Evolutionary conservation across 2,797 vertebrate species (phyloP), one percentile per base, ranked within the genome.

Genomic region (Mormyrus proboscirostris): DNA sequence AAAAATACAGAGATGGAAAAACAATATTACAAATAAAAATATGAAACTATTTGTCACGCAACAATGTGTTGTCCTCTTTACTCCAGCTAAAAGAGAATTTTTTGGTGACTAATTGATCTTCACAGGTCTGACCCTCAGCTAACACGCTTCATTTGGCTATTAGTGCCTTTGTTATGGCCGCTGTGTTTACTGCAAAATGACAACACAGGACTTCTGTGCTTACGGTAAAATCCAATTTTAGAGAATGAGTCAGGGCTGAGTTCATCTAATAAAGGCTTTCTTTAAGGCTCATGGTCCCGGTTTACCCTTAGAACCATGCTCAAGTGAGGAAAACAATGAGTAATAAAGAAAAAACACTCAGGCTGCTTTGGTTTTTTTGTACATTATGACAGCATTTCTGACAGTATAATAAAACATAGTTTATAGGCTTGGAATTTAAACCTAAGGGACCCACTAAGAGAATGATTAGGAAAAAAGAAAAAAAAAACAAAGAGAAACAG

Each of bases 211-310:
- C 85, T 29, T 57, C 22, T 84, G 82, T 84, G 85, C 19, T 57
- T 55, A 87, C 14, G 29, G 33, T 87, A 38, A 55, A 57, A 57
- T 87, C 53, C 33, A 57, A 38, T 57, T 87, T 87, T 38, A 87
- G 50, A 57, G 14, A 87, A 41, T 57, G 85, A 87, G 85, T 87
- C 51, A 55, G 82, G 41, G 82, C 19, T 84, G n/a, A 51, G 47
- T 51, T 84, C 82, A 84, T 84, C 47, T 84, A 84, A 84, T 84
- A 50, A 84, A 49, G 82, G 82, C 44, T 50, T 49, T 84, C 82
- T 84, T 51, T 84, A 84, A 84, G 44, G 19, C 82, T 51, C 22
- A 10, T 49, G 44, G 19, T 12, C n/a, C 7, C n/a, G 2, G 47
- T 50, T 51, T 51, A 84, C 82, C 44, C 82, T 84, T 25, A 50